Evolutionary conservation across 1,140 invertebrate genomes (phyloP).

Genomic region (Bathynomus jamesi): DNA sequence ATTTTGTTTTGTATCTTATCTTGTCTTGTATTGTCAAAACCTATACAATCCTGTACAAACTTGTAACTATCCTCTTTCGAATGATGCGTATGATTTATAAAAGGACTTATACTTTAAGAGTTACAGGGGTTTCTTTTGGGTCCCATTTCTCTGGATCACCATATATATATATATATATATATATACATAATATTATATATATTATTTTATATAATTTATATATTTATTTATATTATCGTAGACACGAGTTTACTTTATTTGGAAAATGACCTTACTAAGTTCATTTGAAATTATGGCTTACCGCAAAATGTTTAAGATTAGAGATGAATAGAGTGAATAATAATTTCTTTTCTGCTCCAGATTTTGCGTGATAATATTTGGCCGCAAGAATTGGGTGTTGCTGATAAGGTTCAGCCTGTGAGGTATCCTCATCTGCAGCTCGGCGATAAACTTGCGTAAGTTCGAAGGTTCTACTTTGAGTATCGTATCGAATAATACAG

Average conservation of each 20-base stretch:
- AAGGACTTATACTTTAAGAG: too few relatives aligned
- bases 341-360: slow-evolving; percentile 19
- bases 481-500: not conserved
- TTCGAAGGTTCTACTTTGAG: not conserved
- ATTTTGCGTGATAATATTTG: slow-evolving; percentile 48
- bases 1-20: too few relatives aligned
- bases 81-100: too few relatives aligned
- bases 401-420: slow-evolving; percentile 49
- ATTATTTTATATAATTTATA: not conserved
- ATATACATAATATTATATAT: slow-evolving; percentile 3
- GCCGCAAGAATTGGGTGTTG: slow-evolving; percentile 47
- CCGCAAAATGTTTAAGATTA: too few relatives aligned
- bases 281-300: too few relatives aligned
- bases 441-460: slow-evolving; percentile 48
- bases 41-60: too few relatives aligned
- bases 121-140: too few relatives aligned
- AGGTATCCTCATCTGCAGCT: slow-evolving; percentile 49
- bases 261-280: too few relatives aligned
- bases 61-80: too few relatives aligned
- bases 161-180: slow-evolving; percentile 11
- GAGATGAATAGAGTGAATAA: too few relatives aligned
- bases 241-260: not conserved
- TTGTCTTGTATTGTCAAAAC: too few relatives aligned
- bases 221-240: slow-evolving; percentile 3
- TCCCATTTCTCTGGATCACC: too few relatives aligned